These are phyloP conservation scores for Icerya purchasi DNA, from an alignment of 2,888 invertebrate species.

Conservation along the genomic window DNA sequence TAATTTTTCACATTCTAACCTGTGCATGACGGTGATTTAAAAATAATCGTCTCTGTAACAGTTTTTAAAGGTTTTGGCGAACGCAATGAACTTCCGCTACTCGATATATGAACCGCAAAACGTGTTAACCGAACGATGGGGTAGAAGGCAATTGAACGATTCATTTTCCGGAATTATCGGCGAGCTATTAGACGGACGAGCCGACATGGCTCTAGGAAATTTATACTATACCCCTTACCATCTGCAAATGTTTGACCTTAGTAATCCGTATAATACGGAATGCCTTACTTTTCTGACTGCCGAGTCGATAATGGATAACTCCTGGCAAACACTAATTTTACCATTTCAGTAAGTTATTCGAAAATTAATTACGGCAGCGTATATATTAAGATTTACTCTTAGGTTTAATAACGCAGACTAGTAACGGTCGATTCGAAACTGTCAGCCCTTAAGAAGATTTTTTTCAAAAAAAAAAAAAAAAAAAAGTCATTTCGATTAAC, in stretches of 20 bases:
- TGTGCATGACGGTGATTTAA: too few relatives aligned
- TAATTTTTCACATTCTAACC: too few relatives aligned
- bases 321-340: conserved; percentile 60
- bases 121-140: conserved; percentile 43
- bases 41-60: too few relatives aligned
- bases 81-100: conserved; percentile 47
- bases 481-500: too few relatives aligned
- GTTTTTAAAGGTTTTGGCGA: conserved; percentile 42
- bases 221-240: conserved; percentile 50
- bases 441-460: too few relatives aligned
- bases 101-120: conserved; percentile 41
- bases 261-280: conserved; percentile 55
- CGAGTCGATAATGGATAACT: conserved; percentile 55
- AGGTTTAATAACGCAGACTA: too few relatives aligned
- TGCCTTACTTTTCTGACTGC: conserved; percentile 68
- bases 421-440: too few relatives aligned
- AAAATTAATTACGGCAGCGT: background rate
- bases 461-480: too few relatives aligned
- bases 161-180: conserved; percentile 49
- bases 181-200: conserved; percentile 38
- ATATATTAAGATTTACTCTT: too few relatives aligned
- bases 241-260: conserved; percentile 45
- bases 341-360: conserved; percentile 43
- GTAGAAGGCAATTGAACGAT: conserved; percentile 37
- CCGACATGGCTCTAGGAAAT: conserved; percentile 55